Evolutionary conservation across 2,888 invertebrate species (phyloP).

Genomic region (Incurvaria masculella): DNA sequence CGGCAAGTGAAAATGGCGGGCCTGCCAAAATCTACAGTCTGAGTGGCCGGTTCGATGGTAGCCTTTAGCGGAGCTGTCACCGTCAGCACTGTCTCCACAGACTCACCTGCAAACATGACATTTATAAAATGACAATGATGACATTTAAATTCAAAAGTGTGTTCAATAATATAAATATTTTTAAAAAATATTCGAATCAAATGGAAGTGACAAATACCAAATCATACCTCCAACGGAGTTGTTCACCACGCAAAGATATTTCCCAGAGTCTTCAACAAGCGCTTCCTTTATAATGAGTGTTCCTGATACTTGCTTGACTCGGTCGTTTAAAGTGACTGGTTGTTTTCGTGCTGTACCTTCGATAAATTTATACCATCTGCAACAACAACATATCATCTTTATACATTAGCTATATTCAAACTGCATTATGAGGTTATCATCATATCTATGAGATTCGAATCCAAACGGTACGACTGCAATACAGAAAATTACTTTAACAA

Average conservation of each 20-base stretch:
- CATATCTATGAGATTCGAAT: conserved; percentile 1
- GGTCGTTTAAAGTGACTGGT: conserved; percentile 84
- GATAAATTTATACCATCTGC: conserved; percentile 92
- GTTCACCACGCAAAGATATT: conserved; percentile 91
- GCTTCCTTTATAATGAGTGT: conserved; percentile 91
- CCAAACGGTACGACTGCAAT: neutral
- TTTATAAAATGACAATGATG: too few relatives aligned
- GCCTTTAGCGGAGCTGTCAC: conserved; percentile 89
- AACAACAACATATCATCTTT: conserved; percentile 54
- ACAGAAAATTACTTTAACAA: too few relatives aligned
- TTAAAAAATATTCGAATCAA: too few relatives aligned
- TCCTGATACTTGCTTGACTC: conserved; percentile 90
- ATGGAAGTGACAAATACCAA: too few relatives aligned
- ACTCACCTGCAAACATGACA: conserved; percentile 70
- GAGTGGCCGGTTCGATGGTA: conserved; percentile 84
- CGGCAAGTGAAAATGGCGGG: conserved; percentile 91
- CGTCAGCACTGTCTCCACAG: conserved; percentile 87
- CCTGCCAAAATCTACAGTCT: conserved; percentile 91
- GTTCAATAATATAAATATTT: too few relatives aligned
- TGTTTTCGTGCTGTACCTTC: conserved; percentile 84
- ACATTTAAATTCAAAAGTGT: too few relatives aligned
- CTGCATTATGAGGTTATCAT: neutral
- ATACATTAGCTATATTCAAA: conserved; percentile 15
- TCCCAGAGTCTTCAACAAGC: conserved; percentile 89
- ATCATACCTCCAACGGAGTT: conserved; percentile 80